phyloP scores from a whole-genome alignment of 1,140 invertebrate species.

The Babylonia areolata region DNA sequence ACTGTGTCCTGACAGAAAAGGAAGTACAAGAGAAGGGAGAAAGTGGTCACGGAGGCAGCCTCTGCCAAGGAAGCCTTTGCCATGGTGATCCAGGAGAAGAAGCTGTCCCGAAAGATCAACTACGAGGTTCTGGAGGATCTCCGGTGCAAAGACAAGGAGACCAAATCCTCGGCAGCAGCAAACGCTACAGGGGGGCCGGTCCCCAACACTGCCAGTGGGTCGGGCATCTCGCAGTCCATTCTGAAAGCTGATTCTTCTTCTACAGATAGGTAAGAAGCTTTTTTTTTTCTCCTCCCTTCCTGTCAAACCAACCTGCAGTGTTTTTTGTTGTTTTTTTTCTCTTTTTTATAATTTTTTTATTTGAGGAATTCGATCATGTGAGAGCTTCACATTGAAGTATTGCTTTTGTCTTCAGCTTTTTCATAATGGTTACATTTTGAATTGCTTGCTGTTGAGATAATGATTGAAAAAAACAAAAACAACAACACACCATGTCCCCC shows the following conservation, averaged over 20 bases:
- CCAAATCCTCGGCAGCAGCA: not conserved
- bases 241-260: not conserved
- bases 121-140: slow-evolving; percentile 95
- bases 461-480: no score
- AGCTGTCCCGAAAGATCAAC: slow-evolving; percentile 97
- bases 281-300: not conserved
- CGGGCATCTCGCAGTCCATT: slow-evolving; percentile 3
- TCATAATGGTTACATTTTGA: no score
- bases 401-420: no score
- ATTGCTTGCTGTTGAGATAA: no score
- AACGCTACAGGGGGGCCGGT: not conserved
- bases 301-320: not conserved
- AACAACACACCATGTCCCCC: no score
- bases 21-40: slow-evolving; percentile 78
- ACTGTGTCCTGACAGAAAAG: slow-evolving; percentile 43
- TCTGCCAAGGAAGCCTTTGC: slow-evolving; percentile 94
- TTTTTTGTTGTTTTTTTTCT: not conserved
- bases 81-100: slow-evolving; percentile 95
- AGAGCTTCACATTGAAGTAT: no score
- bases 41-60: slow-evolving; percentile 78
- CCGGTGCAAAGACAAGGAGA: slow-evolving; percentile 40
- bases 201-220: not conserved
- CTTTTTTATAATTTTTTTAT: not conserved
- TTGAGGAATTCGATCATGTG: not conserved
- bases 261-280: not conserved